Evolutionary conservation across 2,113 vertebrate species (phyloP), one percentile per base, ranked within the genome.

Genomic region (Halichoeres trimaculatus): DNA sequence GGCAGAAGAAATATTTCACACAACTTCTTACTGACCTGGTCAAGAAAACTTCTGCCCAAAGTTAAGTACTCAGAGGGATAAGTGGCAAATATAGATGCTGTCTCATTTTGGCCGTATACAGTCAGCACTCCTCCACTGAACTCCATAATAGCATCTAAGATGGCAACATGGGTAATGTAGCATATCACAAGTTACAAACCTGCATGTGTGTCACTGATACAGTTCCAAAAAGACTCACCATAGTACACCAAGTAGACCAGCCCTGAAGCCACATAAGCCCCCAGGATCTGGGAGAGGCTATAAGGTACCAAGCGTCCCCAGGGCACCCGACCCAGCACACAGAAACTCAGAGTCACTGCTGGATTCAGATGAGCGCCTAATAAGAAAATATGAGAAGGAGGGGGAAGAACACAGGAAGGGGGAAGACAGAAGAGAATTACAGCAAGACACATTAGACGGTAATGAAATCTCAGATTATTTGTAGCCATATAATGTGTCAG

Each of bases 341-440:
- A 96, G 90, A 96, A 90, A 80, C 94, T 80, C 8, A 99, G 57
- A 38, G 95, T 93, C 64, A 96, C 95, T 0, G 96, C 95, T 0
- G 96, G 97, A 74, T 98, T 98, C 81, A 98, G 85, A 70, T 97
- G 96, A 34, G 95, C 96, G 0, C 96, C 97, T 98, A 11, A 5
- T 23, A 23, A 70, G n/a, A 54, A 16, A 65, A 23, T 1, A 72
- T 30, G 8, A 61, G 11, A 56, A 17, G 41, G 6, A 38, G n/a
- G 13, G 36, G 36, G 2, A 54, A 0, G n/a, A 36, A 47, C 22
- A 17, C 45, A 80, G 17, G 22, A 30, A 38, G 16, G 50, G 10
- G 4, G 36, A 23, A 13, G 19, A 65, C 6, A 50, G 17, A 61
- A 34, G 45, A 60, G 30, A 56, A 58, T 52, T 41, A 51, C 14